A percentile compares a stretch with the other conserved stretches of the same genome.
Evolutionary conservation across 2,888 invertebrate genomes (phyloP).

Genomic region (Acanthosepion lycidas): DNA sequence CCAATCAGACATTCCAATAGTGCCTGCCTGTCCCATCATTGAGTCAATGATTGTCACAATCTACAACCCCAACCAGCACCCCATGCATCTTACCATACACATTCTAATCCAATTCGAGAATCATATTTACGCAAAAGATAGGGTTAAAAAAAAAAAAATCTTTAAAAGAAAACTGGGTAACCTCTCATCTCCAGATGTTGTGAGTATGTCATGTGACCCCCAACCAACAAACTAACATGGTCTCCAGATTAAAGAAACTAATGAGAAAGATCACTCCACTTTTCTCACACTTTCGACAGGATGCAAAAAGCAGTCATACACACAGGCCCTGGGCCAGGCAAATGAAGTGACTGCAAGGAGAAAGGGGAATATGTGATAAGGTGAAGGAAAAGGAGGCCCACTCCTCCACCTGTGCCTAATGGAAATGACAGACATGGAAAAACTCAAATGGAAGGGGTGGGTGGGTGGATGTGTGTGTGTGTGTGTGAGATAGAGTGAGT

Average conservation of each 20-base stretch:
- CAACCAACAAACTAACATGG: not conserved
- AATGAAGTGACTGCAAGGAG: not conserved
- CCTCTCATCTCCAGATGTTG: constrained; percentile 33
- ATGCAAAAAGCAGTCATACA: not conserved
- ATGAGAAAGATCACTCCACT: constrained; percentile 4
- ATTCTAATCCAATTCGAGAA: not conserved
- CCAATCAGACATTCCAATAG: too few relatives aligned
- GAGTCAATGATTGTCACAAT: too few relatives aligned
- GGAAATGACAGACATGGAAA: not conserved
- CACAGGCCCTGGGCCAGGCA: not conserved
- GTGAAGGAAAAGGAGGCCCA: not conserved
- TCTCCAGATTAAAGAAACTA: constrained; percentile 1
- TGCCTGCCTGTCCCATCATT: too few relatives aligned
- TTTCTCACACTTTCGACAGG: constrained; percentile 2
- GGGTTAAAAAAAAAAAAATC: not conserved
- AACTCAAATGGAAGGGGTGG: not conserved
- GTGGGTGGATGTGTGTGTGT: too few relatives aligned
- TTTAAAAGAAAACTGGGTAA: not conserved
- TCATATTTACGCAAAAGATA: not conserved
- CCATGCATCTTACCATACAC: not conserved
- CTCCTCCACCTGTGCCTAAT: constrained; percentile 33
- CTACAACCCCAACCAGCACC: not conserved
- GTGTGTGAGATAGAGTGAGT: not conserved
- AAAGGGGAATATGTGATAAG: not conserved
- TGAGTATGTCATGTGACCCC: not conserved